Conservation (phyloP, 2,888 invertebrate species). For the Sinelater perroti region DNA sequence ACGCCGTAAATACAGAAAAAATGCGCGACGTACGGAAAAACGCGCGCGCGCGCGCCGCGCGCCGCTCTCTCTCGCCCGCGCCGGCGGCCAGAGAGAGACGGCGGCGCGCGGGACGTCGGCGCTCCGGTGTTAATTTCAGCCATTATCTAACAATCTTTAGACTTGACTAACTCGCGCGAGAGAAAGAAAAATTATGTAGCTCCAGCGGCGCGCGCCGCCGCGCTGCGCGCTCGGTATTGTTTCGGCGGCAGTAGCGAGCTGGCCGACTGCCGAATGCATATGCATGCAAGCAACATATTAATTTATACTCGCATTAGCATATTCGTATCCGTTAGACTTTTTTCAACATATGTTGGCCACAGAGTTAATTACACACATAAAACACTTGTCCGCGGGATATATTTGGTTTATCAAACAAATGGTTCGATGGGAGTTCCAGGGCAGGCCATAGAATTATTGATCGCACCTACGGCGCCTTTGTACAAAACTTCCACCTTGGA, state of each 20-base stretch:
- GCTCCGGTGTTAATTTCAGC: constrained; percentile 62
- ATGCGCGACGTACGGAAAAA: constrained; percentile 51
- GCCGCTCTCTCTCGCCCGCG: constrained; percentile 32
- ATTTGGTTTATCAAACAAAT: constrained; percentile 37
- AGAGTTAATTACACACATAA: constrained; percentile 59
- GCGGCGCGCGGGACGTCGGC: constrained; percentile 45
- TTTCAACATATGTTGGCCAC: constrained; percentile 61
- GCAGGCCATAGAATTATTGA: constrained; percentile 26
- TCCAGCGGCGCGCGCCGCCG: constrained; percentile 52
- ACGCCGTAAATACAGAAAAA: constrained; percentile 58
- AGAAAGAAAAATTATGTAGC: constrained; percentile 63
- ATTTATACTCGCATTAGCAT: constrained; percentile 64
- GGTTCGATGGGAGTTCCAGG: constrained; percentile 30
- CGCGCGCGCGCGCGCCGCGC: constrained; percentile 39
- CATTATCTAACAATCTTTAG: constrained; percentile 63
- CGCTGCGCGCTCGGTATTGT: constrained; percentile 54
- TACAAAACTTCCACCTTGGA: background rate
- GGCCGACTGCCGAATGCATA: constrained; percentile 59
- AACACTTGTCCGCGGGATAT: constrained; percentile 43
- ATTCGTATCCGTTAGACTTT: constrained; percentile 63
- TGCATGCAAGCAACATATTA: constrained; percentile 64
- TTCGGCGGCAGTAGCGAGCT: constrained; percentile 46
- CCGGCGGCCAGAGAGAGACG: constrained; percentile 34
- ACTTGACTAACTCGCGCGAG: constrained; percentile 63
- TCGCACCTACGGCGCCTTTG: constrained; percentile 4